Conservation (phyloP, 2,113 vertebrate genomes). For the Phodopus roborovskii region DNA sequence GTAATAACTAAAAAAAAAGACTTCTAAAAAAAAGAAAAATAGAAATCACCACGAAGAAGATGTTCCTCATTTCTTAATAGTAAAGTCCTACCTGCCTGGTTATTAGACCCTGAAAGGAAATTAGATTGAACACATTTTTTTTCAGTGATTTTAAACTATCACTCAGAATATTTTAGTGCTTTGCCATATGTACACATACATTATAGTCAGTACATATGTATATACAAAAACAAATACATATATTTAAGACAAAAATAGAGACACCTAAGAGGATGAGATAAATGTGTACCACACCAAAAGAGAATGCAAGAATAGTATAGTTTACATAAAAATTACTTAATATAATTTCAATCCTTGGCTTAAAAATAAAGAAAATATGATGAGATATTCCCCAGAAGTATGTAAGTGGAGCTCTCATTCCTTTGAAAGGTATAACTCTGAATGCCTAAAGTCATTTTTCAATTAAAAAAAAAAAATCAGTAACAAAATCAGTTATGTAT, state of each 20-base stretch:
- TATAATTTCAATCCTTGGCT: neutral
- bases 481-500: neutral
- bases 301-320: neutral
- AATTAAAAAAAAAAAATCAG: neutral
- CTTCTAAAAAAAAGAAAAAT: neutral
- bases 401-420: neutral
- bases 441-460: conserved; percentile 49
- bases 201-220: neutral
- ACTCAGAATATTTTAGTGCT: neutral
- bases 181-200: neutral
- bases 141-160: neutral
- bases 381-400: neutral
- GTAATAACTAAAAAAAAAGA: neutral
- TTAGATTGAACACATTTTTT: neutral
- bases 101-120: neutral
- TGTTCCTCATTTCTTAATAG: conserved; percentile 22
- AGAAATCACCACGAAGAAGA: neutral
- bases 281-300: neutral
- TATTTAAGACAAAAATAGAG: neutral
- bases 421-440: conserved; percentile 30
- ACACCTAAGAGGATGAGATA: neutral
- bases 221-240: neutral
- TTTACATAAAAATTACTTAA: conserved; percentile 12
- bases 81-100: neutral
- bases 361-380: conserved; percentile 37